Base-by-base conservation (phyloP, 2,113 vertebrate species). In the Leptobrachium leishanense region DNA sequence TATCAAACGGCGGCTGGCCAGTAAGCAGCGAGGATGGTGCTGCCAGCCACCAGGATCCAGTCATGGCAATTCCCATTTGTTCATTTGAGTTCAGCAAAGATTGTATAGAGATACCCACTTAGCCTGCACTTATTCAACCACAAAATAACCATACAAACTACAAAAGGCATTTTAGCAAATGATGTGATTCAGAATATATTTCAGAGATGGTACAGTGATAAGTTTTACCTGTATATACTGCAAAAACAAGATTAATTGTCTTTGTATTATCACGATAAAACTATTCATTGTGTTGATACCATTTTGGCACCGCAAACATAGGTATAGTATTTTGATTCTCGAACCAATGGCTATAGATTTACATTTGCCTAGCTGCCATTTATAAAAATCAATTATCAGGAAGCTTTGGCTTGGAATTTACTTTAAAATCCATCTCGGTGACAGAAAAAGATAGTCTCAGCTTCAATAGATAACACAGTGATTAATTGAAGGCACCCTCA, bases 391-490 rank as follows among this genome's bases (percentile, higher is more conserved):
- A 81, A 74, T 81, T 68, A 74, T 68, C 43, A 50, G 15, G 71
- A 59, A 64, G 55, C 65, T 41, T 73, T 74, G 39, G 68, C 42
- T 9, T 73, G 50, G 50, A 74, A 74, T 80, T 80, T 74, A 57
- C 72, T 79, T 79, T 66, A 44, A 55, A 79, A 73, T 79, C 46
- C 53, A 74, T 68, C 64, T 74, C 73, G 43, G 39, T 74, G 72
- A 74, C 78, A 68, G 72, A 74, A 62, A 53, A 66, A 67, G 63
- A 72, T 65, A 68, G 71, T 80, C 77, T 74, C 72, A 81, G 71
- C 78, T 63, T 42, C 71, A 68, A 68, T 20, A 81, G 78, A 81
- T 81, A 81, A 74, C 68, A 68, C 46, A 73, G 78, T 81, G 78
- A 81, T 81, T 81, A 74, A 81, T 81, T 74, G 78, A 74, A 67